These are phyloP conservation scores for Trematomus loennbergii DNA, from an alignment of 2,113 vertebrate genomes.

Conservation along the genomic window DNA sequence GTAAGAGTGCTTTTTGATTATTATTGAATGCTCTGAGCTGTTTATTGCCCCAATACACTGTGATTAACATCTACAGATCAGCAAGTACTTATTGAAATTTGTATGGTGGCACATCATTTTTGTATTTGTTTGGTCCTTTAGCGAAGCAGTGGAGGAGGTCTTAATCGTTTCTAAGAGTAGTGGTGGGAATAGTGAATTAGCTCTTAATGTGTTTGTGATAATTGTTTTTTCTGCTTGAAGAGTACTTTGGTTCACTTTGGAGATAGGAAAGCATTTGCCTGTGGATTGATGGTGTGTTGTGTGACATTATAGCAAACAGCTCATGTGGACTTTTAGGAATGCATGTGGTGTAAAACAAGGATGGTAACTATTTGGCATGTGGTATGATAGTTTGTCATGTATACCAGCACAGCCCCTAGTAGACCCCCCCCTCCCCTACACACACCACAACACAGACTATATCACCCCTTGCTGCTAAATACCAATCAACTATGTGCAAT, in stretches of 20 bases:
- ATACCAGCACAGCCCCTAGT: too few relatives aligned
- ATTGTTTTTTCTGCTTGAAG: slow-evolving; percentile 12
- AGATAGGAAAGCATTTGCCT: background rate
- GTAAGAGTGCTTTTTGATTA: slow-evolving; percentile 8
- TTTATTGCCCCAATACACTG: background rate
- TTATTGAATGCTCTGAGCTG: background rate
- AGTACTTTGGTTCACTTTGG: slow-evolving; percentile 14
- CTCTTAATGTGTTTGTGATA: slow-evolving; percentile 27
- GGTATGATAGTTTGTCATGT: background rate
- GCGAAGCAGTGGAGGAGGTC: background rate
- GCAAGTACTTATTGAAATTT: background rate
- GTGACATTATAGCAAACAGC: background rate
- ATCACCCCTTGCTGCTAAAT: too few relatives aligned
- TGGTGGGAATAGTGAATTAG: slow-evolving; percentile 7
- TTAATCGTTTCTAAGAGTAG: slow-evolving; percentile 5
- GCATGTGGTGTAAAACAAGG: background rate
- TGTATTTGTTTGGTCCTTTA: background rate
- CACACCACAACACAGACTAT: too few relatives aligned
- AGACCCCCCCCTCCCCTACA: too few relatives aligned
- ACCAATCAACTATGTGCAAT: too few relatives aligned
- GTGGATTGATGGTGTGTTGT: background rate
- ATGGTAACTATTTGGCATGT: background rate
- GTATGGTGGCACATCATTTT: background rate
- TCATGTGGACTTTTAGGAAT: background rate
- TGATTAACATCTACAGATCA: background rate